These are phyloP conservation scores for Oreohelix idahoensis DNA, from an alignment of 1,140 invertebrate genomes.

Conservation along the genomic window DNA sequence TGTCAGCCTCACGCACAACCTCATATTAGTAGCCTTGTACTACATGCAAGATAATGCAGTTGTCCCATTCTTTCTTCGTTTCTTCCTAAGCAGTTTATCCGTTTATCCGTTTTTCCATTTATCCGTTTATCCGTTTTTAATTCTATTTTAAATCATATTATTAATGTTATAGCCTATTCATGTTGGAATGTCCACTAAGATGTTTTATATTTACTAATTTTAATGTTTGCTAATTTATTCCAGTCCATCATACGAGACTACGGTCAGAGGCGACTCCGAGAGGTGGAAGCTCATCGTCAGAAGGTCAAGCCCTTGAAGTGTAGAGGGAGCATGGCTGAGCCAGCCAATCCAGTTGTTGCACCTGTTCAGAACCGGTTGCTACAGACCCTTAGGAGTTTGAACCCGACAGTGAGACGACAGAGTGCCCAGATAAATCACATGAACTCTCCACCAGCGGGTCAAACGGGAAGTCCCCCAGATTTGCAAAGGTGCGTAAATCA, in stretches of 20 bases:
- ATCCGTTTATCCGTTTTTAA: too few species aligned
- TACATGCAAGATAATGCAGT: too few species aligned
- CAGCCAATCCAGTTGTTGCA: background rate
- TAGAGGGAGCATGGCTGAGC: background rate
- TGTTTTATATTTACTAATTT: background rate
- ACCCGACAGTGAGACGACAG: constrained; percentile 20
- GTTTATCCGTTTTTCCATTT: too few species aligned
- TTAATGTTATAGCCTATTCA: background rate
- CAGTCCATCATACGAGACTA: constrained; percentile 68
- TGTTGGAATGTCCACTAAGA: background rate
- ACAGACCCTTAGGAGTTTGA: constrained; percentile 31
- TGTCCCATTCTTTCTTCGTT: too few species aligned
- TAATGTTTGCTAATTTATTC: constrained; percentile 31
- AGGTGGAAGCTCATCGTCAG: constrained; percentile 64
- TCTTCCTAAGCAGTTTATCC: background rate
- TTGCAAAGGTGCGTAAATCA: constrained; percentile 25
- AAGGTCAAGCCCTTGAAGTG: constrained; percentile 51
- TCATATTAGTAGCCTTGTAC: too few species aligned
- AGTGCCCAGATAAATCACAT: constrained; percentile 29
- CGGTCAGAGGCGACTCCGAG: constrained; percentile 61
- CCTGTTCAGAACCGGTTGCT: constrained; percentile 36
- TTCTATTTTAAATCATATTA: background rate
- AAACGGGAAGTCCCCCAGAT: constrained; percentile 24
- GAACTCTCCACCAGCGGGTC: background rate
- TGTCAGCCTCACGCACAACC: too few species aligned